Evolutionary conservation across 2,113 vertebrate genomes (phyloP), one percentile per base, ranked within the genome.

Genomic region (Saimiri boliviensis): DNA sequence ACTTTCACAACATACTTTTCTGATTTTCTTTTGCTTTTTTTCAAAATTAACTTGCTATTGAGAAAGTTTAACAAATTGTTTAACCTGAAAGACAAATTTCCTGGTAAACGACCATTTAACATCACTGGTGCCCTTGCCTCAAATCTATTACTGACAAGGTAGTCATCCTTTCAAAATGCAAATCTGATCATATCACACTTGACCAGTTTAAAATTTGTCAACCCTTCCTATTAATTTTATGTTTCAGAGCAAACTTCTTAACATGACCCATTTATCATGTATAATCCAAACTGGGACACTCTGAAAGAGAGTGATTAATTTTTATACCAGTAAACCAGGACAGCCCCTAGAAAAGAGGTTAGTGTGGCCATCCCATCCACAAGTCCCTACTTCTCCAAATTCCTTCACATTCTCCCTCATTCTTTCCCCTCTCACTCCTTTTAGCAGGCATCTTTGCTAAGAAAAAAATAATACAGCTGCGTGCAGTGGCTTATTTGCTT

Each of bases 201-300:
- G 6, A 32, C 35, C 9, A 35, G 13, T 25, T 77, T 68, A 88
- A 86, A 91, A 73, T 79, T 85, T 21, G 40, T 94, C 32, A 47
- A 30, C n/a, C n/a, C 23, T 82, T 60, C 8, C 11, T 35, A 52
- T 0, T 71, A 87, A 74, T 77, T 84, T 91, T 27, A 76, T 54
- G 66, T 47, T n/a, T 52, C 32, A 13, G 49, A 86, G 40, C 47
- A 58, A 92, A 81, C 49, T 54, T 66, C 66, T 86, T 77, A 95
- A 56, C 79, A 42, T 89, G 79, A 87, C 79, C 84, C 88, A 93
- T 16, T 95, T 95, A 95, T 37, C 68, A 76, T 60, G 42, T 77
- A 88, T 94, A 89, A 93, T 76, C 63, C 19, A 77, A 96, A 96
- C 56, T 85, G 56, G 89, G 76, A 74, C 93, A 95, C 63, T 56